These are phyloP conservation scores for Morinoia aosen DNA, from an alignment of 2,888 invertebrate genomes.

Conservation along the genomic window DNA sequence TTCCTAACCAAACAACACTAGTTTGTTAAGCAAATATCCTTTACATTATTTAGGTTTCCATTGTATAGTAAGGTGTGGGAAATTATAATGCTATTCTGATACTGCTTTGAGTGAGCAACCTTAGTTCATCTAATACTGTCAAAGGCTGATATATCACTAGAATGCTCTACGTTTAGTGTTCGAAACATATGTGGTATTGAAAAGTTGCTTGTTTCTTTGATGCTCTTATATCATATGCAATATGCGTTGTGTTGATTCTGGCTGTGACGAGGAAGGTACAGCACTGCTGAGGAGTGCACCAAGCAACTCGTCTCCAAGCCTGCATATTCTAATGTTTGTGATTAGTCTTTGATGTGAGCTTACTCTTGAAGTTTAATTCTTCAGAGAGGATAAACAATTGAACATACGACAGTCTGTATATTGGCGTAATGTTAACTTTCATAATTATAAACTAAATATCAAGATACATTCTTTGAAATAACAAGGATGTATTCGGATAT, in stretches of 20 bases:
- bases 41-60: no score
- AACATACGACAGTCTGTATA: not conserved
- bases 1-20: not conserved
- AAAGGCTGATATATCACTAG: not conserved
- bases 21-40: no score
- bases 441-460: not conserved
- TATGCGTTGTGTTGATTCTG: not conserved
- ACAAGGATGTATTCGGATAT: not conserved
- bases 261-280: not conserved
- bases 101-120: not conserved
- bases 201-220: not conserved
- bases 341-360: not conserved
- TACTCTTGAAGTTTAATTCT: not conserved
- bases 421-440: not conserved
- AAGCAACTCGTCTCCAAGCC: not conserved
- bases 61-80: not conserved
- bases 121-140: not conserved
- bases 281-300: not conserved
- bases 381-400: not conserved
- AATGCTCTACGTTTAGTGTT: not conserved
- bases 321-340: not conserved
- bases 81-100: not conserved
- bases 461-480: not conserved
- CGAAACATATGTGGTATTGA: not conserved
- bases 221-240: not conserved